A percentile compares a stretch with the other conserved stretches of the same genome.
Evolutionary conservation across 2,888 invertebrate species (phyloP).

Genomic region (Melikaiella ostensackeni): DNA sequence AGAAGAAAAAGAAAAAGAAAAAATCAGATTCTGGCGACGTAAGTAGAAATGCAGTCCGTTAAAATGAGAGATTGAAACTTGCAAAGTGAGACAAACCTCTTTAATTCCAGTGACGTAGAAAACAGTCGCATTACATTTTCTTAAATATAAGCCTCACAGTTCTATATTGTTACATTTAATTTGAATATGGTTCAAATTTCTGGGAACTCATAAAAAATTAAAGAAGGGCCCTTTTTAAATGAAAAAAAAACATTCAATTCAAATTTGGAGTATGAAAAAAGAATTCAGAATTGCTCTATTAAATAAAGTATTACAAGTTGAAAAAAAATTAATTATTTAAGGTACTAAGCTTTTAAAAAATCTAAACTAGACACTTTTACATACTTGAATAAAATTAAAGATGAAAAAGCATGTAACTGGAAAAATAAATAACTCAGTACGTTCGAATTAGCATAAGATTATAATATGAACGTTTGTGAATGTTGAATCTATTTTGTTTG

Average conservation of each 20-base stretch:
- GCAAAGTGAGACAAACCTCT: neutral
- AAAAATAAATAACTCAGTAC: too few relatives aligned
- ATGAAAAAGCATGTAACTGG: too few relatives aligned
- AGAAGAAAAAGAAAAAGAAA: constrained; percentile 96
- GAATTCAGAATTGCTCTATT: neutral
- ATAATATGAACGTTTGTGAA: too few relatives aligned
- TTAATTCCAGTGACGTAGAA: neutral
- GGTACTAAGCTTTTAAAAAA: too few relatives aligned
- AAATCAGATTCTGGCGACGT: constrained; percentile 94
- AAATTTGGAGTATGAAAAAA: neutral
- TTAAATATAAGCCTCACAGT: neutral
- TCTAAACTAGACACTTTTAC: too few relatives aligned
- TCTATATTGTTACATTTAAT: constrained; percentile 9
- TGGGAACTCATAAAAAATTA: neutral
- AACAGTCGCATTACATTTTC: neutral
- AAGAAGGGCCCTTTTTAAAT: too few relatives aligned
- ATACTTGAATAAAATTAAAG: too few relatives aligned
- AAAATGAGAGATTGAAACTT: neutral
- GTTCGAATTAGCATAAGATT: too few relatives aligned
- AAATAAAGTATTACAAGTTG: too few relatives aligned
- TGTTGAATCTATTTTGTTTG: too few relatives aligned
- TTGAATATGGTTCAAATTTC: neutral
- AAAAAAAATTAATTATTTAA: too few relatives aligned
- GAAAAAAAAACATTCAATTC: too few relatives aligned
- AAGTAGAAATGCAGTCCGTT: constrained; percentile 58